Percentiles rank a stretch among this genome's conserved stretches.
Conservation (phyloP, 1,140 invertebrate genomes). For the Lycorma delicatula region DNA sequence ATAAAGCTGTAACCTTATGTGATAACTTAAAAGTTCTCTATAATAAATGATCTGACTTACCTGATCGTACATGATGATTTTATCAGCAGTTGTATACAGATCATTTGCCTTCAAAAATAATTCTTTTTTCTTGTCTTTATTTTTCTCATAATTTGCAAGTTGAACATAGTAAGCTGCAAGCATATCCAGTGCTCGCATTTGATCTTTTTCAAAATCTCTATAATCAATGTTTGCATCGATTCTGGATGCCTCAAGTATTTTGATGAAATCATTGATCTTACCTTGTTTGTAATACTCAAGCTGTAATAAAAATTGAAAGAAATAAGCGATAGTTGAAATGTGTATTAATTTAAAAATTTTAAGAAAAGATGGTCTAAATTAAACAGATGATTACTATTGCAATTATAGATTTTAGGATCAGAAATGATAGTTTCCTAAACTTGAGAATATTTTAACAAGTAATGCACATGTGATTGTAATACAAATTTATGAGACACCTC, state of each 20-base stretch:
- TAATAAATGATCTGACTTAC: constrained; percentile 39
- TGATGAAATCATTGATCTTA: constrained; percentile 87
- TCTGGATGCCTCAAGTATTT: constrained; percentile 81
- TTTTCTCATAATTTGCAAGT: constrained; percentile 89
- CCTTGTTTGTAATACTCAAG: constrained; percentile 94
- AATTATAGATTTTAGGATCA: background rate
- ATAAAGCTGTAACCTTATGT: background rate
- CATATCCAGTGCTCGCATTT: constrained; percentile 93
- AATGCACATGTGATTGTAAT: no score
- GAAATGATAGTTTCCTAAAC: no score
- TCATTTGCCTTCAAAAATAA: constrained; percentile 94
- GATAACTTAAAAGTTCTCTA: background rate
- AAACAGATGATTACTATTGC: background rate
- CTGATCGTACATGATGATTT: constrained; percentile 99
- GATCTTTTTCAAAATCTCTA: constrained; percentile 88
- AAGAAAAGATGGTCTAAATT: background rate
- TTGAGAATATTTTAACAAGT: no score
- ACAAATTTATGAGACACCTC: no score
- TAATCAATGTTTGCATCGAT: constrained; percentile 84
- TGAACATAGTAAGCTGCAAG: constrained; percentile 97
- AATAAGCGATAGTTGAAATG: no score
- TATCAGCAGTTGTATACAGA: constrained; percentile 95
- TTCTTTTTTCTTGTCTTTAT: constrained; percentile 91
- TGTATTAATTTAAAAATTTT: background rate
- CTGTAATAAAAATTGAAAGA: constrained; percentile 46